Evolutionary conservation across 2,888 invertebrate genomes (phyloP).

Genomic region (Unio pictorum): DNA sequence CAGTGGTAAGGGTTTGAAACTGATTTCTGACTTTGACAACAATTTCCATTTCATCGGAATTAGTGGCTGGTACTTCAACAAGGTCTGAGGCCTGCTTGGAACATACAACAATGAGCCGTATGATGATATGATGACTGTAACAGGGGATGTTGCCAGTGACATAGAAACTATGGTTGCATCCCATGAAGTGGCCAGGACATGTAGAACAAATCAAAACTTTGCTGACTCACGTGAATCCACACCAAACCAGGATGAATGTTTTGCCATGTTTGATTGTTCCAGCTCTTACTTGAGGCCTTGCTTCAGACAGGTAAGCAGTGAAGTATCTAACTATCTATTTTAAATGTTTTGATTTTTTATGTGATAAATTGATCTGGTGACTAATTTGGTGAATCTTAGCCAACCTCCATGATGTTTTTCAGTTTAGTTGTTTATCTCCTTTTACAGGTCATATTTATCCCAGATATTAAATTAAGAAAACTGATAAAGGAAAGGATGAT

Average conservation of each 20-base stretch:
- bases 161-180: slow-evolving; percentile 82
- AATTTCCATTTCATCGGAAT: slow-evolving; percentile 72
- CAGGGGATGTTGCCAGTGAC: slow-evolving; percentile 74
- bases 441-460: too few relatives aligned
- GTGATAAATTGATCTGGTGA: too few relatives aligned
- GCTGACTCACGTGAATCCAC: slow-evolving; percentile 31
- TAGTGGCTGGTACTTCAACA: slow-evolving; percentile 91
- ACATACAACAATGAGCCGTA: slow-evolving; percentile 91
- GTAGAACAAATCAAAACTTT: slow-evolving; percentile 43
- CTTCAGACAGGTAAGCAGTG: slow-evolving; percentile 73
- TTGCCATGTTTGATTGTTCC: slow-evolving; percentile 79
- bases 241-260: slow-evolving; percentile 76
- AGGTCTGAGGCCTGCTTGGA: slow-evolving; percentile 89
- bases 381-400: too few relatives aligned
- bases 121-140: slow-evolving; percentile 83
- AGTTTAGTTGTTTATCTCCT: too few relatives aligned
- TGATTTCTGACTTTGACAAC: slow-evolving; percentile 48
- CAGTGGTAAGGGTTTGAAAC: slow-evolving; percentile 73
- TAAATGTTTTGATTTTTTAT: too few relatives aligned
- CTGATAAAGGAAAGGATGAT: too few relatives aligned
- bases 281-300: slow-evolving; percentile 76
- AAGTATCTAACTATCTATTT: too few relatives aligned
- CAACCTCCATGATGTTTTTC: too few relatives aligned
- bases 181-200: slow-evolving; percentile 74
- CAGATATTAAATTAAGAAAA: too few relatives aligned